These are phyloP conservation scores for Bostrychus sinensis DNA, from an alignment of 2,113 vertebrate species.

Conservation along the genomic window DNA sequence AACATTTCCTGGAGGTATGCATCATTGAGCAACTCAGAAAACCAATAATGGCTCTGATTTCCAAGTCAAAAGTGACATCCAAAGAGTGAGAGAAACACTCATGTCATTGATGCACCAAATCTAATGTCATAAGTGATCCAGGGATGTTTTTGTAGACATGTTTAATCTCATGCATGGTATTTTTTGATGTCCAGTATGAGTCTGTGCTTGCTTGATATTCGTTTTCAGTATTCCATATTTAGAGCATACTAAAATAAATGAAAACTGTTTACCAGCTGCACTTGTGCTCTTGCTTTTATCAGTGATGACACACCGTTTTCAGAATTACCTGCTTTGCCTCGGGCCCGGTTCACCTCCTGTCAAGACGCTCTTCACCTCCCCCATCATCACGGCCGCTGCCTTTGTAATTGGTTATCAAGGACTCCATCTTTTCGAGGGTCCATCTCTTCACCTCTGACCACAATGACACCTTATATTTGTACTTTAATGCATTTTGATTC, in stretches of 20 bases:
- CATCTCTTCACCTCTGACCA: background rate
- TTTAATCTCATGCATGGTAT: too few relatives aligned
- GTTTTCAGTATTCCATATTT: background rate
- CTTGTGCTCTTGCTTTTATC: slow-evolving; percentile 12
- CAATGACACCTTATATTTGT: slow-evolving; percentile 6
- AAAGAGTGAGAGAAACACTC: too few relatives aligned
- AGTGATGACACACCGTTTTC: slow-evolving; percentile 41
- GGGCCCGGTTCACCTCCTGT: slow-evolving; percentile 36
- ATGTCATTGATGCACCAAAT: too few relatives aligned
- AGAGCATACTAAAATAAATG: background rate
- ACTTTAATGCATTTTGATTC: slow-evolving; percentile 13
- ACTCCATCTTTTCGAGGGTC: slow-evolving; percentile 20
- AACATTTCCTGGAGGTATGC: too few relatives aligned
- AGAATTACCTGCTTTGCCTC: slow-evolving; percentile 15
- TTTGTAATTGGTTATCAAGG: slow-evolving; percentile 23
- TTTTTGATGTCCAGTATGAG: too few relatives aligned
- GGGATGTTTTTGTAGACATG: too few relatives aligned
- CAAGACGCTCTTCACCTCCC: slow-evolving; percentile 4
- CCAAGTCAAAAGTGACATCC: too few relatives aligned
- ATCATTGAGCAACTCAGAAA: too few relatives aligned
- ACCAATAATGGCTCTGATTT: too few relatives aligned
- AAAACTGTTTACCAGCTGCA: slow-evolving; percentile 32
- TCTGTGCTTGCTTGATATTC: slow-evolving; percentile 2
- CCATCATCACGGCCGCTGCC: background rate
- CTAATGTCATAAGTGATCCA: too few relatives aligned